Evolutionary conservation across 1,140 invertebrate genomes (phyloP).

Genomic region (Cydia splendana): DNA sequence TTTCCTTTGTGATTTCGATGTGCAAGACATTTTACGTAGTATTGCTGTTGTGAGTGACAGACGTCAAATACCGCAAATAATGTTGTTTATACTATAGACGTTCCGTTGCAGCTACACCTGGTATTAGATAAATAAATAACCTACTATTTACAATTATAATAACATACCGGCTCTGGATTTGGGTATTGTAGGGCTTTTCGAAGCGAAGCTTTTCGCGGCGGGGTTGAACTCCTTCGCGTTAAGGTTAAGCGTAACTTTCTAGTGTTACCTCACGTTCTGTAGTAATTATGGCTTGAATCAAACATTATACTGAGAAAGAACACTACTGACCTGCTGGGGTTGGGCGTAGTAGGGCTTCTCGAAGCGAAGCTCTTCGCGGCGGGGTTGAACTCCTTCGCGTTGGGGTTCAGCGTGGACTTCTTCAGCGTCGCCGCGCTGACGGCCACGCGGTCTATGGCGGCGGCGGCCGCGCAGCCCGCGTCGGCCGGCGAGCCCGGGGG

Average conservation of each 20-base stretch:
- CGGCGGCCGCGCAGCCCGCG: slow-evolving; percentile 59
- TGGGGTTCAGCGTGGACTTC: slow-evolving; percentile 91
- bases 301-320: too few relatives aligned
- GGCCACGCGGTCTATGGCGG: slow-evolving; percentile 80
- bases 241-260: slow-evolving; percentile 92
- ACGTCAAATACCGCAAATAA: too few relatives aligned
- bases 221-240: slow-evolving; percentile 96
- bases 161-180: slow-evolving; percentile 67
- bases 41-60: too few relatives aligned
- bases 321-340: slow-evolving; percentile 61
- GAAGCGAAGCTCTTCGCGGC: slow-evolving; percentile 92
- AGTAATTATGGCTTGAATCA: too few relatives aligned
- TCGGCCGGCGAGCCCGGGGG: slow-evolving; percentile 57
- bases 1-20: too few relatives aligned
- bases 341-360: slow-evolving; percentile 84
- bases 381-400: slow-evolving; percentile 95
- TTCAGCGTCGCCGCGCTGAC: slow-evolving; percentile 81
- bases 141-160: too few relatives aligned
- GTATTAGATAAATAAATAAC: too few relatives aligned
- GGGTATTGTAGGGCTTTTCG: slow-evolving; percentile 85
- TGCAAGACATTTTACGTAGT: too few relatives aligned
- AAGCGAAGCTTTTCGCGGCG: slow-evolving; percentile 91
- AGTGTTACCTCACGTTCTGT: too few relatives aligned
- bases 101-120: too few relatives aligned
- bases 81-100: too few relatives aligned